A percentile compares a stretch with the other conserved stretches of the same genome.
Evolutionary conservation across 2,113 vertebrate species (phyloP).

Genomic region (Sclerurus mexicanus): DNA sequence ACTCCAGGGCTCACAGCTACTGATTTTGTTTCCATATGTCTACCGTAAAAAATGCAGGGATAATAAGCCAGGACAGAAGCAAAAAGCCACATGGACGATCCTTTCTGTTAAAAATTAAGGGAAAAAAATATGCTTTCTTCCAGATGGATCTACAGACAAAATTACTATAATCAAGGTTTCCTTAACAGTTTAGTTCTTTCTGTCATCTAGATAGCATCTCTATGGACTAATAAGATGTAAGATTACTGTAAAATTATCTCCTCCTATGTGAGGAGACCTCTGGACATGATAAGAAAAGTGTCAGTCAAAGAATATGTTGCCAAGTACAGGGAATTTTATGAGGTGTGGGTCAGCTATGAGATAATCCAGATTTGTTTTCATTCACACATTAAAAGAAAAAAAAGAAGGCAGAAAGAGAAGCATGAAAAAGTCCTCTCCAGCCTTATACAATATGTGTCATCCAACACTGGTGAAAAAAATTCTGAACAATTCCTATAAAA

Average conservation of each 20-base stretch:
- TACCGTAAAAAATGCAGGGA: background rate
- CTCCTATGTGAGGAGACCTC: fast-evolving
- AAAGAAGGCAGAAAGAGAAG: background rate
- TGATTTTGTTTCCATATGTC: background rate
- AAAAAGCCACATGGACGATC: background rate
- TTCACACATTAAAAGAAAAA: background rate
- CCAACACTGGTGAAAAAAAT: background rate
- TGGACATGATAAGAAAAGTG: background rate
- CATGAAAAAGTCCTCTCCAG: background rate
- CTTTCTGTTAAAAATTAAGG: background rate
- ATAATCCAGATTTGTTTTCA: background rate
- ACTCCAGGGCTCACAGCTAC: background rate
- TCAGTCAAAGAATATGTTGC: background rate
- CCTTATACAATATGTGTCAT: background rate
- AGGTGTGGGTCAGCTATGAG: background rate
- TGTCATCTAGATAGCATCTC: background rate
- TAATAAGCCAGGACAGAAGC: background rate
- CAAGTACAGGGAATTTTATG: background rate
- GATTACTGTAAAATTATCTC: background rate
- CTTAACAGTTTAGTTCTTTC: background rate
- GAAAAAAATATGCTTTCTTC: background rate
- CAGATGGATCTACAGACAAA: background rate
- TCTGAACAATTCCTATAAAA: background rate
- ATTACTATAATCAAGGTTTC: background rate
- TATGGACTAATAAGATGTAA: background rate